Percentiles rank a stretch among this genome's conserved stretches.
Evolutionary conservation across 2,888 invertebrate species (phyloP).

Genomic region (Lasioglossum villosulum): DNA sequence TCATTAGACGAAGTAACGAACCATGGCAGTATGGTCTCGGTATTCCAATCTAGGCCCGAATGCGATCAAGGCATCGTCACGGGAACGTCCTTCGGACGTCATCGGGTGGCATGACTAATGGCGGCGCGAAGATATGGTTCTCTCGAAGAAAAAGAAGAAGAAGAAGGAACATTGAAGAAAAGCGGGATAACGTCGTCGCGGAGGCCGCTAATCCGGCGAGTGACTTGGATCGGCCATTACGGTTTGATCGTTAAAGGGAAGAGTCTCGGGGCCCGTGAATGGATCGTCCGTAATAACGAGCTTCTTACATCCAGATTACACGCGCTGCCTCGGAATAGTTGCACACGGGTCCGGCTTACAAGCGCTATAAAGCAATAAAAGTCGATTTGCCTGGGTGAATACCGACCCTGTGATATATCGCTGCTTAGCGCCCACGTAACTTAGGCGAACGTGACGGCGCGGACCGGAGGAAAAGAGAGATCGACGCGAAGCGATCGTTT

Average conservation of each 20-base stretch:
- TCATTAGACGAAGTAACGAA: neutral
- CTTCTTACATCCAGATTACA: slow-evolving; percentile 71
- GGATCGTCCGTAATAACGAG: slow-evolving; percentile 64
- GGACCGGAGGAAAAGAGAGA: neutral
- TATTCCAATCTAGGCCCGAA: neutral
- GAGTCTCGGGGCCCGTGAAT: slow-evolving; percentile 47
- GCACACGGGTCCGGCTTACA: slow-evolving; percentile 53
- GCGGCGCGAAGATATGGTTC: neutral
- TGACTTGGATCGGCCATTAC: slow-evolving; percentile 37
- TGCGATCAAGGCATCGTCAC: neutral
- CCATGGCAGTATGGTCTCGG: neutral
- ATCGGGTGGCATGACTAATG: slow-evolving; percentile 4
- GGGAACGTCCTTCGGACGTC: neutral
- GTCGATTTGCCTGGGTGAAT: slow-evolving; percentile 73
- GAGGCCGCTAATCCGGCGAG: slow-evolving; percentile 36
- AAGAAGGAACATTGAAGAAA: neutral
- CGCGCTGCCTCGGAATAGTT: slow-evolving; percentile 42
- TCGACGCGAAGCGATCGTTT: slow-evolving; percentile 17
- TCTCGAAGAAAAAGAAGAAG: neutral
- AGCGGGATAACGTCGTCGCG: slow-evolving; percentile 39
- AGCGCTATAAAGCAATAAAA: slow-evolving; percentile 76
- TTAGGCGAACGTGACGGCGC: slow-evolving; percentile 39
- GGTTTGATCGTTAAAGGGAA: slow-evolving; percentile 45
- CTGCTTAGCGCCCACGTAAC: slow-evolving; percentile 73
- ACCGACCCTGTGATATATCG: slow-evolving; percentile 70